A percentile compares a stretch with the other conserved stretches of the same genome.
Evolutionary conservation across 2,888 invertebrate species (phyloP).

Genomic region (Mesorhabditis sp.): DNA sequence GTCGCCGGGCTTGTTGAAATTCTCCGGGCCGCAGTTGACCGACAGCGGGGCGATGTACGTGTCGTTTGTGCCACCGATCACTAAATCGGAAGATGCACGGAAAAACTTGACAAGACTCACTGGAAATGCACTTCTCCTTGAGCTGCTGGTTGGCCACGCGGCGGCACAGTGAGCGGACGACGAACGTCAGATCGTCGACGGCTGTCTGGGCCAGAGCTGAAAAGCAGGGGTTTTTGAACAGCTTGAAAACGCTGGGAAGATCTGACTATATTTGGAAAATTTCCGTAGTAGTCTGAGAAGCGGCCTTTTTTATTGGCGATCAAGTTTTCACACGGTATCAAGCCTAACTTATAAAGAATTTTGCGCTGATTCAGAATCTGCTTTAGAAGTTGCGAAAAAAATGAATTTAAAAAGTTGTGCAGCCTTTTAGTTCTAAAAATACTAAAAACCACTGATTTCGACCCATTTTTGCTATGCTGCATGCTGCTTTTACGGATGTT

Average conservation of each 20-base stretch:
- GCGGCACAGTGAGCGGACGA: slow-evolving; percentile 3
- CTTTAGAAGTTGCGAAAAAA: no score
- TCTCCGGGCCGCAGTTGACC: background rate
- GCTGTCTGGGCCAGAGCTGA: background rate
- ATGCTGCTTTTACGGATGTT: no score
- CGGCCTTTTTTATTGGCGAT: no score
- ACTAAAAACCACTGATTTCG: no score
- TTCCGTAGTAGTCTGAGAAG: no score
- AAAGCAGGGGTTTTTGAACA: background rate
- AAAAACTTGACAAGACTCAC: background rate
- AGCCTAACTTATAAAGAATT: no score
- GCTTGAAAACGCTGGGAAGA: no score
- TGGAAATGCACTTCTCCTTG: slow-evolving; percentile 3
- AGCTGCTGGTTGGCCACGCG: slow-evolving; percentile 2
- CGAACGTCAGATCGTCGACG: slow-evolving; percentile 2
- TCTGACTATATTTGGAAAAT: background rate
- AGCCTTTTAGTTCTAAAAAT: no score
- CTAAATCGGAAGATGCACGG: background rate
- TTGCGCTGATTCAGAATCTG: no score
- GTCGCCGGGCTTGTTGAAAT: background rate
- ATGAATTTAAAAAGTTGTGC: no score
- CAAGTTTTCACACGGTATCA: no score
- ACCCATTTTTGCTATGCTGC: no score
- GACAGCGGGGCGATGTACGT: background rate
- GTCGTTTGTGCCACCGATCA: slow-evolving; percentile 3